Evolutionary conservation across 2,888 invertebrate species (phyloP).

Genomic region (Dusona sp.): DNA sequence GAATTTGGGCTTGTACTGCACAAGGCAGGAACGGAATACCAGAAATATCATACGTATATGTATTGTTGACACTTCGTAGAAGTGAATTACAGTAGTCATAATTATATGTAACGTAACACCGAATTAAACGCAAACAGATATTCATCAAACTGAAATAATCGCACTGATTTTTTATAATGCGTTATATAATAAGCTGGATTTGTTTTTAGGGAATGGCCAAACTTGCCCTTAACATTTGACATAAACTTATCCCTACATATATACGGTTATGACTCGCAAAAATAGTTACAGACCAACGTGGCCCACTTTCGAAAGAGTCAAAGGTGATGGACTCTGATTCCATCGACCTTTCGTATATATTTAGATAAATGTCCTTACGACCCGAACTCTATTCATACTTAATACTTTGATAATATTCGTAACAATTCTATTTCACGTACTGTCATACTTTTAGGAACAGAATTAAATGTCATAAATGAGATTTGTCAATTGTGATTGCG

Average conservation of each 20-base stretch:
- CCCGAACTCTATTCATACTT: background rate
- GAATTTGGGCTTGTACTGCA: constrained; percentile 8
- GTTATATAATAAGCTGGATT: background rate
- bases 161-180: background rate
- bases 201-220: background rate
- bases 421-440: too few relatives aligned
- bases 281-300: constrained; percentile 12
- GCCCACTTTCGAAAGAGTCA: constrained; percentile 18
- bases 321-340: constrained; percentile 8
- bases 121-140: background rate
- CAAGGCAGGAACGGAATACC: constrained; percentile 15
- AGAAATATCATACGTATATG: background rate
- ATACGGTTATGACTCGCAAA: background rate
- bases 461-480: too few relatives aligned
- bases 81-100: background rate
- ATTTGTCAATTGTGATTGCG: too few relatives aligned
- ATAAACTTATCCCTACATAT: background rate
- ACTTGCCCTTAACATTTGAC: background rate
- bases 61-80: background rate
- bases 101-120: too few relatives aligned
- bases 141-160: background rate
- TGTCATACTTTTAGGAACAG: too few relatives aligned
- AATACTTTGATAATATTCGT: too few relatives aligned
- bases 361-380: background rate
- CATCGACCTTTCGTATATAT: constrained; percentile 34